Evolutionary conservation across 2,113 vertebrate genomes (phyloP).

Genomic region (Pardalotus punctatus): DNA sequence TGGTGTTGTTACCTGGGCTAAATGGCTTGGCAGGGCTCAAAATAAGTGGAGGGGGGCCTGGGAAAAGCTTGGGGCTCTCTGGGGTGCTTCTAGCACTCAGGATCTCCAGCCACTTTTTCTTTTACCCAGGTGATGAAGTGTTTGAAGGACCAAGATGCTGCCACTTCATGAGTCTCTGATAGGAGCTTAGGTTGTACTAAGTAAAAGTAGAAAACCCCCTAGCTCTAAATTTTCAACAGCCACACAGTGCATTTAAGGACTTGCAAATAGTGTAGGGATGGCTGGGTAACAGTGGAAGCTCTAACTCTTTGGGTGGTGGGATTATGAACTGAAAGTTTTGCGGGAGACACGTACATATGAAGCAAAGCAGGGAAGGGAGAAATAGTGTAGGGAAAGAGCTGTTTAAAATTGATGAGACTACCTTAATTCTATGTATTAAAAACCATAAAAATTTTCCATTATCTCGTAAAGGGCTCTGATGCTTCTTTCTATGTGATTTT

Average conservation of each 20-base stretch:
- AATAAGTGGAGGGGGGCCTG: not conserved
- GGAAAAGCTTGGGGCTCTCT: not conserved
- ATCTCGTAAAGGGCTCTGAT: not conserved
- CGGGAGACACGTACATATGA: rapidly evolving
- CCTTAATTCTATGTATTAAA: not conserved
- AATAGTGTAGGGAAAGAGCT: not conserved
- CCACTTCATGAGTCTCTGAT: not conserved
- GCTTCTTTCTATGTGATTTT: not conserved
- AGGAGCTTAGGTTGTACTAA: not conserved
- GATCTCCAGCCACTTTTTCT: not conserved
- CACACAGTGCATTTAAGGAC: not conserved
- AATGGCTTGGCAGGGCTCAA: not conserved
- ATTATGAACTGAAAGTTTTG: not conserved
- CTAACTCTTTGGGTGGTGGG: not conserved
- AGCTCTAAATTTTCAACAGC: not conserved
- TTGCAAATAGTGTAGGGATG: not conserved
- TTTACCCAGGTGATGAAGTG: not conserved
- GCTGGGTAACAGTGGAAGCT: not conserved
- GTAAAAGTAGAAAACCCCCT: not conserved
- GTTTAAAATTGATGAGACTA: not conserved
- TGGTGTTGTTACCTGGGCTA: not conserved
- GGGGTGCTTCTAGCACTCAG: not conserved
- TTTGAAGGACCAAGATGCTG: not conserved
- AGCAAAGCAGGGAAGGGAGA: not conserved
- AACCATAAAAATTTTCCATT: not conserved